A percentile compares a stretch with the other conserved stretches of the same genome.
These are phyloP conservation scores for Calidris pygmaea DNA, from an alignment of 2,113 vertebrate genomes.

Conservation along the genomic window DNA sequence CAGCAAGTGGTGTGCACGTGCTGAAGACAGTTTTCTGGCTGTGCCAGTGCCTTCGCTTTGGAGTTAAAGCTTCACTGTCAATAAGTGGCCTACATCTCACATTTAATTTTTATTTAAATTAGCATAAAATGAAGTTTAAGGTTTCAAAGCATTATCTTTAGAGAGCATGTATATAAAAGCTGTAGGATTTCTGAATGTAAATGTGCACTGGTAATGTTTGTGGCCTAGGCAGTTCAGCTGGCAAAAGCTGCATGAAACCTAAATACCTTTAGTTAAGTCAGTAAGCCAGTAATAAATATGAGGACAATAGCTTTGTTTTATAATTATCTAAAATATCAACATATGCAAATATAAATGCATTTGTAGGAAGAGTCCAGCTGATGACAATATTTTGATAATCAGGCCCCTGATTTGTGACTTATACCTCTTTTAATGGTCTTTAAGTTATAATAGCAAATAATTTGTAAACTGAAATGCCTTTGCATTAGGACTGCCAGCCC, in stretches of 20 bases:
- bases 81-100: background rate
- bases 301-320: background rate
- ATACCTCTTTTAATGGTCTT: background rate
- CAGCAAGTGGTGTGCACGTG: background rate
- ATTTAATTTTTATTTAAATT: background rate
- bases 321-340: background rate
- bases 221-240: background rate
- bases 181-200: background rate
- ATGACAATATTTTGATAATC: background rate
- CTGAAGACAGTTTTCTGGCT: background rate
- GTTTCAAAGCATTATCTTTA: background rate
- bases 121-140: background rate
- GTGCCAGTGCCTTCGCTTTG: background rate
- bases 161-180: rapidly evolving
- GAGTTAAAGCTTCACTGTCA: conserved; percentile 31
- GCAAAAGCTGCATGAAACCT: background rate
- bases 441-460: background rate
- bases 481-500: conserved; percentile 26
- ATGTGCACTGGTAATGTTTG: background rate
- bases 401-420: background rate
- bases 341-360: background rate
- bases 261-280: background rate
- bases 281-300: background rate
- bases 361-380: background rate
- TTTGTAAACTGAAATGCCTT: background rate